Conservation (phyloP, 2,797 vertebrate species). For the Smutsia temminckii region DNA sequence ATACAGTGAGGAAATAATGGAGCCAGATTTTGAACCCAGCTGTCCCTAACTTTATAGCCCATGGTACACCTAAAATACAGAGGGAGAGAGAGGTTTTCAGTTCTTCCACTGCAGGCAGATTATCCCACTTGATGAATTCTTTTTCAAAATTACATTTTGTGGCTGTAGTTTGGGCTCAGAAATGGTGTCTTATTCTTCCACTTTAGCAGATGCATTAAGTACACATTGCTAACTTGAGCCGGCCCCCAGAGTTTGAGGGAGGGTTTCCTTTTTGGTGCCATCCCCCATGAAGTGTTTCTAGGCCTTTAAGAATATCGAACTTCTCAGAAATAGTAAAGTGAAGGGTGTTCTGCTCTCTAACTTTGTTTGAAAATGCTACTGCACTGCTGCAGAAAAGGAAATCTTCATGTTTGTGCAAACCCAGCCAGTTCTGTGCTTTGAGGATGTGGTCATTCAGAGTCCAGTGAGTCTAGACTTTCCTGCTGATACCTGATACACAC, state of each 20-base stretch:
- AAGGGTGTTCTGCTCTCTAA: background rate
- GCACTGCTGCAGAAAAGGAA: background rate
- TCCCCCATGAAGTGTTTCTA: background rate
- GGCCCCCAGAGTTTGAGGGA: background rate
- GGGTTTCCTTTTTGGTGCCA: background rate
- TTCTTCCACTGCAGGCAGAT: background rate
- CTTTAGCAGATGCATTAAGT: background rate
- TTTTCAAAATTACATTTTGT: background rate
- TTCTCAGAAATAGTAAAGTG: background rate
- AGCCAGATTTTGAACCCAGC: background rate
- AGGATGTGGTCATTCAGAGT: background rate
- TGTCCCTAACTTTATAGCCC: background rate
- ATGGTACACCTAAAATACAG: background rate
- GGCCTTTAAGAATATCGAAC: background rate
- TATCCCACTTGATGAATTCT: background rate
- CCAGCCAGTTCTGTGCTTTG: background rate
- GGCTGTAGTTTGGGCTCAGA: background rate
- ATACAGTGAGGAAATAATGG: background rate
- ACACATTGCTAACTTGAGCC: background rate
- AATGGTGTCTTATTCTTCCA: background rate
- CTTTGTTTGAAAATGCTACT: constrained; percentile 1
- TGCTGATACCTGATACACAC: background rate
- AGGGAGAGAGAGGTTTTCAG: background rate
- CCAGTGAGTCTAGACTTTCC: background rate
- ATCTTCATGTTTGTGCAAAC: background rate